Conservation (phyloP, 53 echinoderm and acorn worm genomes). For the Holothuria leucospilota region DNA sequence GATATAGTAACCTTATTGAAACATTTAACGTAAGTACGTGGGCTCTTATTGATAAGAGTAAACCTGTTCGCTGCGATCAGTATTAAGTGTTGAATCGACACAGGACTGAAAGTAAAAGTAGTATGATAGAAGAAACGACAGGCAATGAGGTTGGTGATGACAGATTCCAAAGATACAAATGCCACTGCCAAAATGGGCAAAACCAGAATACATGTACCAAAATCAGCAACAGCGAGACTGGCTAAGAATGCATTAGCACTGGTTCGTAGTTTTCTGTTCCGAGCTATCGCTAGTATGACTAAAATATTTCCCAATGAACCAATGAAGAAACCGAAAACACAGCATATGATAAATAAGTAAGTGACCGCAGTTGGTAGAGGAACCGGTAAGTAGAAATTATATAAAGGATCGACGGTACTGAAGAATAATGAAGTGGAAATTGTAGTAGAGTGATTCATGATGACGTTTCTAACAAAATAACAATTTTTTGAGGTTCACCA, state of each 20-base stretch:
- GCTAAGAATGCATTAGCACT: conserved; percentile 40
- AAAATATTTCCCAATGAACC: conserved; percentile 30
- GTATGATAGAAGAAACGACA: conserved; percentile 40
- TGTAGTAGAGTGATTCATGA: neutral
- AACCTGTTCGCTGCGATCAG: conserved; percentile 40
- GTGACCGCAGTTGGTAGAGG: neutral
- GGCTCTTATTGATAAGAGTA: conserved; percentile 10
- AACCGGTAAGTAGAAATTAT: neutral
- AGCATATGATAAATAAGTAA: neutral
- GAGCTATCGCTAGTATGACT: conserved; percentile 27
- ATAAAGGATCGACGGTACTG: conserved; percentile 11
- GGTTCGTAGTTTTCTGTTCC: conserved; percentile 17
- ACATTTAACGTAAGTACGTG: neutral
- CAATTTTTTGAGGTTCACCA: no score
- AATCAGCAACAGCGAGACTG: conserved; percentile 38
- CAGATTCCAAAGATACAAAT: conserved; percentile 6
- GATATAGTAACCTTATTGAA: conserved; percentile 20
- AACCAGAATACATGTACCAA: conserved; percentile 23
- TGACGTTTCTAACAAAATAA: no score
- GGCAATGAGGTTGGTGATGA: neutral
- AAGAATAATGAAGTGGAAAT: neutral
- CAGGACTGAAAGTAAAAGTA: conserved; percentile 27
- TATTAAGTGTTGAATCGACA: conserved; percentile 43
- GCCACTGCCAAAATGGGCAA: conserved; percentile 24
- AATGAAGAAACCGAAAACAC: neutral